Evolutionary conservation across 1,140 invertebrate species (phyloP).

Genomic region (Belonocnema kinseyi): DNA sequence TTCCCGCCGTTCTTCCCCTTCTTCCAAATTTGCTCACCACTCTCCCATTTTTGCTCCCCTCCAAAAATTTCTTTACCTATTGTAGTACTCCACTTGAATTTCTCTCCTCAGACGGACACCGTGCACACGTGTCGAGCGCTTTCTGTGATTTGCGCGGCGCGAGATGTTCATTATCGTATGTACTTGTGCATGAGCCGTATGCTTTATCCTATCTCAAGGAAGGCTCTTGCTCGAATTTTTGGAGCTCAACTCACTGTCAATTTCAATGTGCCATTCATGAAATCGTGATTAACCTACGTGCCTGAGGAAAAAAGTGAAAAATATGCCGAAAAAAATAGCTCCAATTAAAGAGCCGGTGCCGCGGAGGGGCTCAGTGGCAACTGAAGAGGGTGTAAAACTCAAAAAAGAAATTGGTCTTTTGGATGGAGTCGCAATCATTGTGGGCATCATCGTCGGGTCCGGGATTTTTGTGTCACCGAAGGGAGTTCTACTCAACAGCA

Average conservation of each 20-base stretch:
- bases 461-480: conserved; percentile 98
- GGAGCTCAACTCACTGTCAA: too few species aligned
- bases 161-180: too few species aligned
- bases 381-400: conserved; percentile 78
- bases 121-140: too few species aligned
- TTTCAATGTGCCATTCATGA: not conserved
- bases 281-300: conserved; percentile 11
- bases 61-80: conserved; percentile 14
- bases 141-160: too few species aligned
- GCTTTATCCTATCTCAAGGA: too few species aligned
- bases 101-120: not conserved
- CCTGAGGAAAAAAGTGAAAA: conserved; percentile 47
- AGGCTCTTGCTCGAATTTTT: too few species aligned
- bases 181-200: too few species aligned
- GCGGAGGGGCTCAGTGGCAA: conserved; percentile 24
- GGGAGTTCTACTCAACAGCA: conserved; percentile 90
- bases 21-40: not conserved
- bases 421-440: conserved; percentile 94
- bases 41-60: not conserved
- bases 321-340: conserved; percentile 59
- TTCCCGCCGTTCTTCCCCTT: conserved; percentile 1
- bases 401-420: conserved; percentile 92
- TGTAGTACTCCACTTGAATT: not conserved
- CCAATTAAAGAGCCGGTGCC: conserved; percentile 42
- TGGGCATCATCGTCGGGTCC: conserved; percentile 94